A percentile compares a stretch with the other conserved stretches of the same genome.
These are phyloP conservation scores for Anthonomus grandis DNA, from an alignment of 1,140 invertebrate genomes.

Conservation along the genomic window DNA sequence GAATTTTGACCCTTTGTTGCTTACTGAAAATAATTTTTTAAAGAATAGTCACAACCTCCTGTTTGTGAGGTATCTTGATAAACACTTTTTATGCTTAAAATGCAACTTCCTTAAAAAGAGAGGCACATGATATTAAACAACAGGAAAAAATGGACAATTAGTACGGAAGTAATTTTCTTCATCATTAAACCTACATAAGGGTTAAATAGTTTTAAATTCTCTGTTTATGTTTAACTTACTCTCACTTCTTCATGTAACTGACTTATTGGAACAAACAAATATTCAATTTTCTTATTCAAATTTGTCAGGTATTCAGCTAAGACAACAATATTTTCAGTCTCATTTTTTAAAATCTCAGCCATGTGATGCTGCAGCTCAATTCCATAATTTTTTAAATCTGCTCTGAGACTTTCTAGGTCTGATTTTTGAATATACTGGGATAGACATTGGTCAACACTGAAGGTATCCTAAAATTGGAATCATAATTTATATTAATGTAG, in stretches of 20 bases:
- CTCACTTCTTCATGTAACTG: constrained; percentile 40
- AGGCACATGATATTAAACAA: too few species aligned
- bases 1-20: too few species aligned
- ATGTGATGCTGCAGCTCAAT: constrained; percentile 35
- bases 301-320: constrained; percentile 42
- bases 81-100: too few species aligned
- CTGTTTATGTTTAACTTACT: constrained; percentile 26
- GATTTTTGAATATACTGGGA: constrained; percentile 37
- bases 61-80: too few species aligned
- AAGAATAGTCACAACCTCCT: too few species aligned
- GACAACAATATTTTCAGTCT: constrained; percentile 43
- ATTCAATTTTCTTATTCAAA: constrained; percentile 38
- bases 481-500: too few species aligned
- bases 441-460: constrained; percentile 36
- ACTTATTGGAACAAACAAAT: constrained; percentile 35
- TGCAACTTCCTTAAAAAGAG: too few species aligned
- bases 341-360: constrained; percentile 41
- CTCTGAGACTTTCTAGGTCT: constrained; percentile 37
- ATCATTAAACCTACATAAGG: too few species aligned
- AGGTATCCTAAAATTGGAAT: constrained; percentile 39
- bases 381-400: constrained; percentile 39
- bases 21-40: too few species aligned
- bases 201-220: too few species aligned
- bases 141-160: too few species aligned
- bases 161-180: too few species aligned